These are phyloP conservation scores for Zosterops borbonicus DNA, from an alignment of 2,113 vertebrate genomes.

Conservation along the genomic window DNA sequence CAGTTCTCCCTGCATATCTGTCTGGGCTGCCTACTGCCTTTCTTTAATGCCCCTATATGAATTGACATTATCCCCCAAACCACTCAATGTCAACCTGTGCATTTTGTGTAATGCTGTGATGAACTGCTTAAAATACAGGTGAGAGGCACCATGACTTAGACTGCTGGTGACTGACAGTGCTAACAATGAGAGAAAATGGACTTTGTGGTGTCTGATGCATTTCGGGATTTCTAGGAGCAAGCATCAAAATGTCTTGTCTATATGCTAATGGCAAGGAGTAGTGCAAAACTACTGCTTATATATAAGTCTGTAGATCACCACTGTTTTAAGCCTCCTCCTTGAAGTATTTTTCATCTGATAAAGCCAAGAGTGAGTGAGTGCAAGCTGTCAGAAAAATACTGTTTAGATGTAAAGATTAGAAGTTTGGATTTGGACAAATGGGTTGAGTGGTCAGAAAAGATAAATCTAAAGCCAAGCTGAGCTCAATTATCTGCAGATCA, in stretches of 20 bases:
- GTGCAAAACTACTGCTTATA: not conserved
- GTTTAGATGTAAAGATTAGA: slow-evolving; percentile 39
- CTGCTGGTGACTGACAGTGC: not conserved
- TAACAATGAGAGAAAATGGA: not conserved
- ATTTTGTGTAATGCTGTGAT: not conserved
- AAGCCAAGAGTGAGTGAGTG: not conserved
- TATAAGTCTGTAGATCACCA: not conserved
- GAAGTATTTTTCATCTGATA: not conserved
- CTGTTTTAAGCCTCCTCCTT: not conserved
- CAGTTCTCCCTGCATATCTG: rapidly evolving
- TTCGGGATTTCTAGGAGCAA: not conserved
- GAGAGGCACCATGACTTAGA: not conserved
- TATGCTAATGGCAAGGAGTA: not conserved
- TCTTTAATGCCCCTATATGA: not conserved
- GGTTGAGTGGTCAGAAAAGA: slow-evolving; percentile 18
- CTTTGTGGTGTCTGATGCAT: not conserved
- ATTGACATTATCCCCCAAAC: not conserved
- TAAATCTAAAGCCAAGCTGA: not conserved
- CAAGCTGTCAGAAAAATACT: slow-evolving; percentile 18
- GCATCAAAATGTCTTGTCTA: not conserved
- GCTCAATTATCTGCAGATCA: not conserved
- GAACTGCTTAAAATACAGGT: not conserved
- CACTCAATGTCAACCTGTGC: not conserved
- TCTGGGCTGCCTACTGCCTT: not conserved
- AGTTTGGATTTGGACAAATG: not conserved